These are phyloP conservation scores for Corydoras maculifer DNA, from an alignment of 2,113 vertebrate species.

Conservation along the genomic window DNA sequence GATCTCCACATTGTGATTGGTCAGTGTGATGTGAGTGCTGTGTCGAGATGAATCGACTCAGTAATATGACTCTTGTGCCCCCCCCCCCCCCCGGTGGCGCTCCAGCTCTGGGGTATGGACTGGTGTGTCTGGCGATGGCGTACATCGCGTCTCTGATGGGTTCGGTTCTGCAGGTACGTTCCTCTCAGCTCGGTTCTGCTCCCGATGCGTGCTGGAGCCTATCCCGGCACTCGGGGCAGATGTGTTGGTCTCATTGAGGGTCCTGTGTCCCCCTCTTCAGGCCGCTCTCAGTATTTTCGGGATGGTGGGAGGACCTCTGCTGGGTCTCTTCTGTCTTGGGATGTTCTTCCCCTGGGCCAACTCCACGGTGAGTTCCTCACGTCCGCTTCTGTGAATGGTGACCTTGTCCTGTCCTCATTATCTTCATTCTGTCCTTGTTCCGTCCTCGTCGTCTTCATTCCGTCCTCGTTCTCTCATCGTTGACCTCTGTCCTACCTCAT, in stretches of 20 bases:
- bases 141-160: conserved; percentile 89
- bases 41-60: no score
- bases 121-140: conserved; percentile 93
- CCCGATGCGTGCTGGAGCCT: no score
- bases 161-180: conserved; percentile 81
- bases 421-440: neutral
- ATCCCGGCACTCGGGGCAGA: no score
- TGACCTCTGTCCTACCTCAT: no score
- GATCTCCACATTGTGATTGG: no score
- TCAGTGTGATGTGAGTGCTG: no score
- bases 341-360: conserved; percentile 96
- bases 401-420: no score
- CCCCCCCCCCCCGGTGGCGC: neutral
- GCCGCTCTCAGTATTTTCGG: conserved; percentile 95
- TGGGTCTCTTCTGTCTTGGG: conserved; percentile 89
- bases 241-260: no score
- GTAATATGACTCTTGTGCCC: no score
- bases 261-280: conserved; percentile 52
- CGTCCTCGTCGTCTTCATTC: neutral
- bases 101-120: conserved; percentile 79
- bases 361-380: conserved; percentile 70
- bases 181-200: no score
- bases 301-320: conserved; percentile 88
- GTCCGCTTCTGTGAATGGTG: no score
- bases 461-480: no score